A percentile compares a stretch with the other conserved stretches of the same genome.
phyloP scores from a whole-genome alignment of 2,888 invertebrate species.

The Globia sparganii region DNA sequence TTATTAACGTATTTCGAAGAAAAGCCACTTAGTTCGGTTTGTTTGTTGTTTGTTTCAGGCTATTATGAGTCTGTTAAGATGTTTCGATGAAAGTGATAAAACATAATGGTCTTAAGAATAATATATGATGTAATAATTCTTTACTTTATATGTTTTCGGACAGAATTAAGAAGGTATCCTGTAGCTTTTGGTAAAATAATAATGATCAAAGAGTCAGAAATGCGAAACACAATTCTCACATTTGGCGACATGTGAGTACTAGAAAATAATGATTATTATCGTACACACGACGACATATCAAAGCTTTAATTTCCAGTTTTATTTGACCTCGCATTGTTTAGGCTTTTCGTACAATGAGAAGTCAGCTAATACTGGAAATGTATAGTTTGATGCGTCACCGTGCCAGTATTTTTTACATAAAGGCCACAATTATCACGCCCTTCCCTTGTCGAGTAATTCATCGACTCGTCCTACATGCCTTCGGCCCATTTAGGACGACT shows the following conservation, averaged over 20 bases:
- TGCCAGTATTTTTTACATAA: background rate
- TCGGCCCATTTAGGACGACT: too few species aligned
- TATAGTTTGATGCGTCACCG: too few species aligned
- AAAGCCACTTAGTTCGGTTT: constrained; percentile 1
- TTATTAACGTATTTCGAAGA: constrained; percentile 25
- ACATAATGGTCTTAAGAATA: background rate
- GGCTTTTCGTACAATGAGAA: background rate
- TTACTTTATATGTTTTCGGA: background rate
- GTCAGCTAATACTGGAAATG: background rate
- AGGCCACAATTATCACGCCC: background rate
- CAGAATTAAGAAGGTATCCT: background rate
- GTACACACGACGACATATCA: background rate
- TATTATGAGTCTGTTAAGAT: constrained; percentile 2
- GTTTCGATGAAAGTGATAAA: constrained; percentile 2
- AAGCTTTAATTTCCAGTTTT: background rate
- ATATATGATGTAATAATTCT: background rate
- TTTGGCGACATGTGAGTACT: constrained; percentile 2
- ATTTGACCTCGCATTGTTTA: background rate
- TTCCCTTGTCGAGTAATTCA: too few species aligned
- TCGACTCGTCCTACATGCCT: too few species aligned
- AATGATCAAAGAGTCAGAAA: constrained; percentile 16
- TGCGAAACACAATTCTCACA: background rate
- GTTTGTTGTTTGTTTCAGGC: constrained; percentile 16
- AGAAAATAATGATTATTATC: constrained; percentile 2
- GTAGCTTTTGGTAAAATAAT: background rate